Percentiles rank a stretch among this genome's conserved stretches.
phyloP scores from a whole-genome alignment of 2,888 invertebrate genomes.

The Unio pictorum region DNA sequence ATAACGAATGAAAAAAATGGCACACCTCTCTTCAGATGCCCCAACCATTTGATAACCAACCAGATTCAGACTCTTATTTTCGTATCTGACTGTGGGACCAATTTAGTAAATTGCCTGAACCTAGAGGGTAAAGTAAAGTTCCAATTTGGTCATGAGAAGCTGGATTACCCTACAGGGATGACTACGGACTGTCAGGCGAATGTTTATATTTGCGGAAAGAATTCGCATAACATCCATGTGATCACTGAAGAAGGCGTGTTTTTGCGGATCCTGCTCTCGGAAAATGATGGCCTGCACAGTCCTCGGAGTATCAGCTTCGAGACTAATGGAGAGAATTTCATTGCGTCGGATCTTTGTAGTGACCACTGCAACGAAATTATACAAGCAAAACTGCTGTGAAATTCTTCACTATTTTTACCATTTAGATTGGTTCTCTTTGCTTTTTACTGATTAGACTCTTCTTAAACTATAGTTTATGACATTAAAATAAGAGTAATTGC shows the following conservation, averaged over 20 bases:
- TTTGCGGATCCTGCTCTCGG: constrained; percentile 18
- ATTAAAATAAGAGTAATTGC: too few species aligned
- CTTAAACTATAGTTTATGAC: too few species aligned
- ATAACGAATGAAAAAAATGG: constrained; percentile 24
- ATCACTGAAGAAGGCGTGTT: constrained; percentile 20
- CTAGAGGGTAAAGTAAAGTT: constrained; percentile 21
- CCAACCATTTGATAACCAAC: constrained; percentile 29
- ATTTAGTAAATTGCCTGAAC: constrained; percentile 16
- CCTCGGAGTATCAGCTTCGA: constrained; percentile 31
- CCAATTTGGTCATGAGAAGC: constrained; percentile 21
- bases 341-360: constrained; percentile 16
- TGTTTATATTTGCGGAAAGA: constrained; percentile 32
- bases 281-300: constrained; percentile 7
- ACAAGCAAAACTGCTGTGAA: constrained; percentile 9
- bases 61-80: constrained; percentile 13
- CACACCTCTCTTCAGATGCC: constrained; percentile 19
- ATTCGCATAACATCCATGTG: constrained; percentile 33
- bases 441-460: too few species aligned
- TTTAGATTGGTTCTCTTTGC: too few species aligned
- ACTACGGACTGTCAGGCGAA: constrained; percentile 27
- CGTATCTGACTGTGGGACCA: constrained; percentile 19
- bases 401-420: too few species aligned
- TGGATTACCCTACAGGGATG: constrained; percentile 21
- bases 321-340: constrained; percentile 19
- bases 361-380: constrained; percentile 26